A percentile compares a stretch with the other conserved stretches of the same genome.
Evolutionary conservation across 2,797 vertebrate species (phyloP).

Genomic region (Propithecus deckenii): DNA sequence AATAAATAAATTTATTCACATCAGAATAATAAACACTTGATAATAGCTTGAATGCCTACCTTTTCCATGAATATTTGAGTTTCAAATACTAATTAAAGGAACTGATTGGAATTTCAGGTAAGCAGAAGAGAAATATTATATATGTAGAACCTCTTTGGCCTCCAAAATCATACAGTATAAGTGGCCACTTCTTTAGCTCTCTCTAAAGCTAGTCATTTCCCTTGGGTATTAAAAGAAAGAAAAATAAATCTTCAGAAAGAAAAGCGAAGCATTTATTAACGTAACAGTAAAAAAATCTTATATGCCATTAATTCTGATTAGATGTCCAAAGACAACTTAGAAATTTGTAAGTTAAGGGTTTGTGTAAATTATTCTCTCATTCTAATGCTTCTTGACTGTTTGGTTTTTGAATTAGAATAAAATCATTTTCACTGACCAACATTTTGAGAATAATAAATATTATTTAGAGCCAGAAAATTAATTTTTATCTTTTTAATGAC

Average conservation of each 20-base stretch:
- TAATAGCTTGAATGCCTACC: background rate
- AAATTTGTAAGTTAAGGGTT: background rate
- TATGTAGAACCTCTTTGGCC: background rate
- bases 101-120: background rate
- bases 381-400: background rate
- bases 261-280: background rate
- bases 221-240: background rate
- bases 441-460: background rate
- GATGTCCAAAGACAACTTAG: background rate
- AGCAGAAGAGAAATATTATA: background rate
- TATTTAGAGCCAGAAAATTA: background rate
- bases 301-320: background rate
- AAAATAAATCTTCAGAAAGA: background rate
- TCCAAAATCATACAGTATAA: background rate
- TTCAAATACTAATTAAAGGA: conserved; percentile 45
- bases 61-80: background rate
- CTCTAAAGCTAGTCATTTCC: background rate
- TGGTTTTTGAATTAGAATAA: conserved; percentile 1
- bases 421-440: background rate
- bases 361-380: background rate
- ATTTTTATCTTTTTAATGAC: conserved; percentile 7
- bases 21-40: conserved; percentile 38
- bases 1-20: conserved; percentile 4
- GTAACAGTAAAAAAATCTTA: background rate
- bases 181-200: background rate